Percentiles rank a stretch among this genome's conserved stretches.
Conservation (phyloP, 1,140 invertebrate genomes). For the Hirudo medicinalis region DNA sequence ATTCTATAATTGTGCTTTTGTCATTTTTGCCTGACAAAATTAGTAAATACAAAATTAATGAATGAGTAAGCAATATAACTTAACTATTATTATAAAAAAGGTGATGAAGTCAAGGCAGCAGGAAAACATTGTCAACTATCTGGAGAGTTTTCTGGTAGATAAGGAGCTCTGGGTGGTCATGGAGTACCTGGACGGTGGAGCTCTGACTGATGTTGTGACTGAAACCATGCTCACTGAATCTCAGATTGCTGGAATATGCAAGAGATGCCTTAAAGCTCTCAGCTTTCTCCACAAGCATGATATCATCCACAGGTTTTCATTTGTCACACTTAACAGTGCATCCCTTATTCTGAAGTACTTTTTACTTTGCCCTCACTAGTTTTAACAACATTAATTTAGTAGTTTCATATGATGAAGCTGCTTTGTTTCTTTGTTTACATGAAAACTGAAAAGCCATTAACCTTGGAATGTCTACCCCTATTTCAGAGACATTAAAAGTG, state of each 20-base stretch:
- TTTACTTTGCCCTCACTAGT: no score
- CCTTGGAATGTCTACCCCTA: background rate
- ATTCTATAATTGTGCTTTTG: no score
- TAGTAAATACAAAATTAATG: no score
- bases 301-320: constrained; percentile 20
- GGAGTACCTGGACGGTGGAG: constrained; percentile 48
- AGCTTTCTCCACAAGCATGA: constrained; percentile 21
- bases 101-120: constrained; percentile 38
- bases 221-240: constrained; percentile 53
- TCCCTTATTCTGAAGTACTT: no score
- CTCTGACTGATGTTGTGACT: constrained; percentile 47
- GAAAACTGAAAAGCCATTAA: background rate
- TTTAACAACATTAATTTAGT: background rate
- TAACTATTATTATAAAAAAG: background rate
- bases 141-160: constrained; percentile 77
- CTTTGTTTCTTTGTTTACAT: background rate
- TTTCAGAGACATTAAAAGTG: constrained; percentile 23
- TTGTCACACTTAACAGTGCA: constrained; percentile 14
- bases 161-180: constrained; percentile 62
- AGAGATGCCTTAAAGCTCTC: constrained; percentile 45
- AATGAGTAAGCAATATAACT: background rate
- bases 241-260: constrained; percentile 92
- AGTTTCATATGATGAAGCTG: background rate
- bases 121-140: constrained; percentile 50
- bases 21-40: no score